Evolutionary conservation across 2,888 invertebrate species (phyloP), one percentile per base, ranked within the genome.

Genomic region (Trachelus iudaicus): DNA sequence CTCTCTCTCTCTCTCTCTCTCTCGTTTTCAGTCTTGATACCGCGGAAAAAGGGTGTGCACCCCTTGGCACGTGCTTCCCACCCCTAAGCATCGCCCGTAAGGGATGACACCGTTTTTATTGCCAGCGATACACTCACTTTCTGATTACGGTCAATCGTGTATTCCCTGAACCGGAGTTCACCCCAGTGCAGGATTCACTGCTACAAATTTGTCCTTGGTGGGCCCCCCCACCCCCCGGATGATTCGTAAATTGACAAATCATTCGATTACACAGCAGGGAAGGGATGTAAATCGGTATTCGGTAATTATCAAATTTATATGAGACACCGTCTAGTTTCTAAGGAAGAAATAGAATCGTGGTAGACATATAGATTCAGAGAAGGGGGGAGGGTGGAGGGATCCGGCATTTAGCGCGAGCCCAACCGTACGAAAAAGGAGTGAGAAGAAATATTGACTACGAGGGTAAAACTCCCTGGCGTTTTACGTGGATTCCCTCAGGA

Each of bases 21-120:
- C 75, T 78, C 78, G 76, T 81, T 79, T 79, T 81, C 77, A 69
- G 69, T 33, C 56, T 69, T 75, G 83, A 73, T 78, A 79, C 79
- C 73, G 78, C 73, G 71, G 68, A 71, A 75, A 73, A 68, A 35
- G 76, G 31, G 35, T 40, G 69, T 15, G 68, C 74, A 73, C 40
- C 40, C 23, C 40, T 33, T 69, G 85, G 83, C 88, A 87, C 88
- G 88, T 88, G 88, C 84, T 78, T 81, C 77, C 80, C 82, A 79
- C 80, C 73, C 40, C 40, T 23, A 23, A 56, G 23, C 40, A 56
- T 56, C 6, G 23, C 23, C 77, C 77, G 77, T 81, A 82, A 84
- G 87, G 86, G 87, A 88, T 88, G 90, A 88, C 87, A 87, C 84
- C 87, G 86, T 87, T 90, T 89, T 90, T 90, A 90, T 90, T 88